These are phyloP conservation scores for Cercopithecus hamlyni DNA, from an alignment of 2,797 vertebrate species.

Conservation along the genomic window DNA sequence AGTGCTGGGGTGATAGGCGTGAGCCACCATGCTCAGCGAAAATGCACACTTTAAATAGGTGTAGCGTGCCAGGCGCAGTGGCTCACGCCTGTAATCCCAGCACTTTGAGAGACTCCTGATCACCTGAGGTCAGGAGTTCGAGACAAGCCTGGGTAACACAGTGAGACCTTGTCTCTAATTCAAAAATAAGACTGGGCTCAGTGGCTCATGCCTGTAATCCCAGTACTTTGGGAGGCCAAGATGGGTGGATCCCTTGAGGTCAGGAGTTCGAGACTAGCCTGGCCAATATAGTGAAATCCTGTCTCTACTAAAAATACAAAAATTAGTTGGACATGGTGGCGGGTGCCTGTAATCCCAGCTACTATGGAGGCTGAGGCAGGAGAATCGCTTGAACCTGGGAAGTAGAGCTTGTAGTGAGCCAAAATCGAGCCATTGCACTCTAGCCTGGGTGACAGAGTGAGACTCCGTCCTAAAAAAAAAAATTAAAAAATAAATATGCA, in stretches of 20 bases:
- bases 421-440: background rate
- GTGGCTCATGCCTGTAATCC: background rate
- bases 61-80: background rate
- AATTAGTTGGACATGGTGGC: background rate
- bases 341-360: background rate
- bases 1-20: background rate
- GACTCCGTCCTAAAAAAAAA: background rate
- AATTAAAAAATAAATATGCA: background rate
- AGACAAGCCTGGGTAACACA: background rate
- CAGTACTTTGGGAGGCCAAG: background rate
- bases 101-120: background rate
- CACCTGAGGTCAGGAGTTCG: background rate
- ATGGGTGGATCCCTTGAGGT: background rate
- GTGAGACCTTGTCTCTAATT: background rate
- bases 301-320: background rate
- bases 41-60: background rate
- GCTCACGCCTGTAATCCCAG: background rate
- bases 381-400: background rate
- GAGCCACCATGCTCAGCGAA: background rate
- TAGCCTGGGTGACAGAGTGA: background rate
- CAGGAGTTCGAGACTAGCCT: background rate
- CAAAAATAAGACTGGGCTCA: background rate
- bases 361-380: background rate
- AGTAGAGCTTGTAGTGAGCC: background rate
- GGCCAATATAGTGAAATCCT: background rate